phyloP scores from a whole-genome alignment of 2,888 invertebrate species.

The Melanophora roralis region DNA sequence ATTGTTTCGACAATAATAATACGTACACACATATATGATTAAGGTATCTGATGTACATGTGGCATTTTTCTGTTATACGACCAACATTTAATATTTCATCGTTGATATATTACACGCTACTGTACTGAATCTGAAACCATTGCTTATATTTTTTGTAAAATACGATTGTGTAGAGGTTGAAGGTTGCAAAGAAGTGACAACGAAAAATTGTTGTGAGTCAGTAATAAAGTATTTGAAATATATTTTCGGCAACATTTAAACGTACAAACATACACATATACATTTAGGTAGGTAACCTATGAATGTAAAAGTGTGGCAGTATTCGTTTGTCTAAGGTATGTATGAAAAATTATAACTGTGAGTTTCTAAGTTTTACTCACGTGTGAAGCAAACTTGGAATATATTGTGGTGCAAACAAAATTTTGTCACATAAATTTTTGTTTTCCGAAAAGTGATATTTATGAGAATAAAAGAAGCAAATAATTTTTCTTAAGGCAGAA shows the following conservation, averaged over 20 bases:
- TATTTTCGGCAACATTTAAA: slow-evolving; percentile 38
- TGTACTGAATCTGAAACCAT: no score
- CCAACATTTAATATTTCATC: no score
- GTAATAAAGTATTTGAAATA: slow-evolving; percentile 58
- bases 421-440: not conserved
- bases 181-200: not conserved
- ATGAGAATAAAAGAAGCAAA: not conserved
- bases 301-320: not conserved
- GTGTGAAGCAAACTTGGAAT: not conserved
- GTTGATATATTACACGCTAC: no score
- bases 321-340: no score
- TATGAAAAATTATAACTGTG: no score
- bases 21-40: no score
- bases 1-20: no score
- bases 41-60: no score
- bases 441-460: not conserved
- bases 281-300: no score
- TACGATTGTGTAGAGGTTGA: not conserved
- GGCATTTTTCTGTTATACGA: no score
- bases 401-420: not conserved
- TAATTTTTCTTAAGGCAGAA: no score
- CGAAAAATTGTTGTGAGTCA: slow-evolving; percentile 37
- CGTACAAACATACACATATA: slow-evolving; percentile 3
- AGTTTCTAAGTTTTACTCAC: no score
- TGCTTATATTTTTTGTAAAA: not conserved